Conservation (phyloP, 2,113 vertebrate genomes). For the Tursiops truncatus region DNA sequence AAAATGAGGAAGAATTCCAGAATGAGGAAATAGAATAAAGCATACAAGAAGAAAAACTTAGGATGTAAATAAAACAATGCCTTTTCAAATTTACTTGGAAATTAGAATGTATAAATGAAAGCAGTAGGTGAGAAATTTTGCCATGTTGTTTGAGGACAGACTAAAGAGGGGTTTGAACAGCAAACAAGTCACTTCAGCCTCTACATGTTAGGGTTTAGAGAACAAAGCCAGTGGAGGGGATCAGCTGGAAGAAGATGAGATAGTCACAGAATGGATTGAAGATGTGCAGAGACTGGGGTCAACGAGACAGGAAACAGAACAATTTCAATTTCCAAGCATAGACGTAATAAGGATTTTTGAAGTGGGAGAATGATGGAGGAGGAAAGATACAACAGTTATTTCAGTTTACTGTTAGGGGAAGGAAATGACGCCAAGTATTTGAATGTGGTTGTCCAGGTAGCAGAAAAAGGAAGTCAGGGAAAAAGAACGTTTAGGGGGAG, state of each 20-base stretch:
- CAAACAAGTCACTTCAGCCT: not conserved
- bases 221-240: not conserved
- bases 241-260: not conserved
- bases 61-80: not conserved
- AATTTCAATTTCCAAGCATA: not conserved
- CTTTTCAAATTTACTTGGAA: slow-evolving; percentile 2
- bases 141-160: not conserved
- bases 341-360: not conserved
- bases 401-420: not conserved
- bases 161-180: not conserved
- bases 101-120: not conserved
- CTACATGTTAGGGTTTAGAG: not conserved
- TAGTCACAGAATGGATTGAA: not conserved
- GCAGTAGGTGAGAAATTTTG: not conserved
- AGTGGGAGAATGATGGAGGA: not conserved
- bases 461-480: not conserved
- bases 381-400: not conserved
- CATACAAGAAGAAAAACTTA: not conserved
- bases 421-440: not conserved
- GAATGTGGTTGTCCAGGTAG: not conserved
- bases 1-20: not conserved
- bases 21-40: not conserved
- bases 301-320: not conserved
- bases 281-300: not conserved
- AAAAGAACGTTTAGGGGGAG: not conserved